These are phyloP conservation scores for Eulemur macaco DNA, from an alignment of 2,113 vertebrate species.

Conservation along the genomic window DNA sequence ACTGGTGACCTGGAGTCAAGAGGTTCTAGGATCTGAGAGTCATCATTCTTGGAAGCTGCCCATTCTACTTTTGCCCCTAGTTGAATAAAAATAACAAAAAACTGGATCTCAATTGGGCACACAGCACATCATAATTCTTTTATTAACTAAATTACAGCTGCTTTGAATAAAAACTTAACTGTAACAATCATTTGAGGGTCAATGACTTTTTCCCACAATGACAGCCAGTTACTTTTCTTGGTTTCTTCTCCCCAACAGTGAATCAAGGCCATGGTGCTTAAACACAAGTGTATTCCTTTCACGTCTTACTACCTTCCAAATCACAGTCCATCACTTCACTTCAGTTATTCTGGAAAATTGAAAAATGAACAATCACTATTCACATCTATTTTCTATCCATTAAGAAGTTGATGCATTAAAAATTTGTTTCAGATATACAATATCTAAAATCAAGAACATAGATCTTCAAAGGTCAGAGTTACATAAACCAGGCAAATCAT, in stretches of 20 bases:
- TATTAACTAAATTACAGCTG: conserved; percentile 81
- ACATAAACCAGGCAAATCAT: neutral
- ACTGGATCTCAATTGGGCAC: conserved; percentile 81
- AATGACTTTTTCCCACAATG: conserved; percentile 79
- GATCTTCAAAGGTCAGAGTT: conserved; percentile 34
- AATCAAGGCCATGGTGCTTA: conserved; percentile 85
- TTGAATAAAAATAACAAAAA: conserved; percentile 68
- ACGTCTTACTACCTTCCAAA: conserved; percentile 52
- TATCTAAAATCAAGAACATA: conserved; percentile 26
- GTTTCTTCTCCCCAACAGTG: conserved; percentile 84
- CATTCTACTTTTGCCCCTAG: conserved; percentile 52
- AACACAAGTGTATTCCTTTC: conserved; percentile 80
- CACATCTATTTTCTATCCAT: conserved; percentile 5
- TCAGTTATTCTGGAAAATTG: conserved; percentile 77
- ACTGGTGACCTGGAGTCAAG: neutral
- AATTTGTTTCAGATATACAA: neutral
- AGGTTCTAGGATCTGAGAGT: conserved; percentile 1
- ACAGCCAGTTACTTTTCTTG: conserved; percentile 82
- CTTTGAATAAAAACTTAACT: conserved; percentile 85
- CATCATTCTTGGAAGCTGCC: conserved; percentile 73
- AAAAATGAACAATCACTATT: conserved; percentile 16
- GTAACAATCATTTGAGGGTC: conserved; percentile 78
- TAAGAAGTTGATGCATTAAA: conserved; percentile 34
- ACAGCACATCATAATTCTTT: conserved; percentile 78
- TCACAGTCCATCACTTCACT: conserved; percentile 57